Conservation (phyloP, 2,888 invertebrate species). For the Balanococcus diminutus region DNA sequence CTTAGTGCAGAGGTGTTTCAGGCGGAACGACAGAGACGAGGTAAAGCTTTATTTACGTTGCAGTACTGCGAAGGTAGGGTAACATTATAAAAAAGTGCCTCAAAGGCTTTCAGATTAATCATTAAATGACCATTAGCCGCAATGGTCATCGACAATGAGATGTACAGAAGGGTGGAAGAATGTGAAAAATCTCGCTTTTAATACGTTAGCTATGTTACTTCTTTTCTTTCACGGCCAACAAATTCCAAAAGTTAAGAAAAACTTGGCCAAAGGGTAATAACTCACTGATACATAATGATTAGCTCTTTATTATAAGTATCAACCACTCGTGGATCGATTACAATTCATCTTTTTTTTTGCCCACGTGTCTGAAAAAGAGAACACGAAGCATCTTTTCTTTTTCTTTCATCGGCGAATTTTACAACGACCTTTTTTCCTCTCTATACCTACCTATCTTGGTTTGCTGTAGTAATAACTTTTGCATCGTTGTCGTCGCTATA, state of each 20-base stretch:
- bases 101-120: background rate
- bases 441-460: background rate
- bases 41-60: background rate
- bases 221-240: background rate
- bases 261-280: background rate
- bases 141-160: background rate
- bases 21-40: background rate
- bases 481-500: background rate
- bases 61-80: background rate
- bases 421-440: background rate
- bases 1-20: no score
- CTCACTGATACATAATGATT: slow-evolving; percentile 12
- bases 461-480: background rate
- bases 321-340: background rate
- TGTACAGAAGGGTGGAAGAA: background rate
- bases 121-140: background rate
- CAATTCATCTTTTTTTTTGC: background rate
- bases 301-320: background rate
- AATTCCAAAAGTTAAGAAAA: background rate
- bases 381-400: background rate
- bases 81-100: background rate
- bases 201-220: no score
- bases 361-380: no score
- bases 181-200: background rate
- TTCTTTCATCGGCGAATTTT: background rate